Evolutionary conservation across 2,888 invertebrate genomes (phyloP), one percentile per base, ranked within the genome.

Genomic region (Acholoe squamosa): DNA sequence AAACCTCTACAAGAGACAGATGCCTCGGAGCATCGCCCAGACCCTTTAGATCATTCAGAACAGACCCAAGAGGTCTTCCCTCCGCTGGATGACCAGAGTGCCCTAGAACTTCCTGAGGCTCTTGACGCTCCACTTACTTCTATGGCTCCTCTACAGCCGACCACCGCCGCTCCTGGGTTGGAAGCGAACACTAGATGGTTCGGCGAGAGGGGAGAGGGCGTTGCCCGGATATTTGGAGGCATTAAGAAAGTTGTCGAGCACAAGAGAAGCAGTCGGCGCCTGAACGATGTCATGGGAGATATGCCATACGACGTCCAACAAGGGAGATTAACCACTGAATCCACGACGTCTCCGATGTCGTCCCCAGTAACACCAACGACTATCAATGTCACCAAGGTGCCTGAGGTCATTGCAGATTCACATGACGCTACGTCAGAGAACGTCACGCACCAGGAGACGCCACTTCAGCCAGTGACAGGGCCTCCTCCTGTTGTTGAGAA

Each of bases 301-400:
- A 80, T 80, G 80, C 80, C 80, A 3, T 80, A 33, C 16, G 80
- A 80, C 16, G 14, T 19, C 43, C 80, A 80, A 14, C 80, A 16
- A 3, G 80, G 80, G 34, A 33, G 80, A 43, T 43, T 43, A 33
- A 25, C 12, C 43, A 43, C 34, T 43, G 80, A 80, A 5, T 5
- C 80, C 80, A 19, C 80, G 80, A 33, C 80, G 22, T 22, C 80
- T 34, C 33, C 31, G 76, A 25, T 31, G 31, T 28, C 76, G 34
- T n/a, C 80, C 0, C 80, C 43, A 5, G 22, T 16, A 14, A 10
- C 80, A 22, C 5, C 80, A 71, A 28, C 31, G 16, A 25, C 71
- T 43, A 10, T 10, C 43, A 43, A 43, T 43, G 43, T 10, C 43
- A 43, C 43, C 43, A 43, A 43, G 43, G 43, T 43, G 43, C 43